phyloP scores from a whole-genome alignment of 2,797 vertebrate genomes.

The Lacerta bilineata region DNA sequence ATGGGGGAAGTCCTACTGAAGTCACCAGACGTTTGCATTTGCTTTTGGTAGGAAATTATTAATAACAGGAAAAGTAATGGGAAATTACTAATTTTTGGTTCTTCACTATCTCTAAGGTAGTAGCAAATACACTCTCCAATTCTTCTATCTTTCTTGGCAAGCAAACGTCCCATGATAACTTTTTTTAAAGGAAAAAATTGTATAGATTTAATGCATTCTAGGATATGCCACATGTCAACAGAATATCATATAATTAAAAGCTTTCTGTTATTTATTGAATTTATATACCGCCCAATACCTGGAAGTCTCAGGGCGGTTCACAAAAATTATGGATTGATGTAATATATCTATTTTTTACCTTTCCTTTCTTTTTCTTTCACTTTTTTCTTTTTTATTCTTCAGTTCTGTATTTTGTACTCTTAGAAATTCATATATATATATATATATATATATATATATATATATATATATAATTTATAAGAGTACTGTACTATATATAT shows the following conservation, averaged over 20 bases:
- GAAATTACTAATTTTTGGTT: neutral
- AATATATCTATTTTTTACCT: no score
- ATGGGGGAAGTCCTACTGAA: neutral
- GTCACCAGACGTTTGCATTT: neutral
- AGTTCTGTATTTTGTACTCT: no score
- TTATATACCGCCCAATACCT: no score
- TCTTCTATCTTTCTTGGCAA: neutral
- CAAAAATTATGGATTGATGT: no score
- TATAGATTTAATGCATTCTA: neutral
- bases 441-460: no score
- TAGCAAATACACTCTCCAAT: neutral
- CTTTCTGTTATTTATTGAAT: neutral
- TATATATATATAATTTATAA: no score
- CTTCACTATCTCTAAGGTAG: neutral
- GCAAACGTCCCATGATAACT: neutral
- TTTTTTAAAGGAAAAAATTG: neutral
- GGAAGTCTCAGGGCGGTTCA: no score
- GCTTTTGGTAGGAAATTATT: slow-evolving; percentile 10
- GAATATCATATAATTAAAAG: neutral
- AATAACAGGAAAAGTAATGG: neutral
- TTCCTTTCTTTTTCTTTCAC: no score
- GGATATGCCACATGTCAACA: neutral
- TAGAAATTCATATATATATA: no score
- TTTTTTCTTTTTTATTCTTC: no score
- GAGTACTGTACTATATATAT: no score